These are phyloP conservation scores for Nomada fabriciana DNA, from an alignment of 2,888 invertebrate genomes.

Conservation along the genomic window DNA sequence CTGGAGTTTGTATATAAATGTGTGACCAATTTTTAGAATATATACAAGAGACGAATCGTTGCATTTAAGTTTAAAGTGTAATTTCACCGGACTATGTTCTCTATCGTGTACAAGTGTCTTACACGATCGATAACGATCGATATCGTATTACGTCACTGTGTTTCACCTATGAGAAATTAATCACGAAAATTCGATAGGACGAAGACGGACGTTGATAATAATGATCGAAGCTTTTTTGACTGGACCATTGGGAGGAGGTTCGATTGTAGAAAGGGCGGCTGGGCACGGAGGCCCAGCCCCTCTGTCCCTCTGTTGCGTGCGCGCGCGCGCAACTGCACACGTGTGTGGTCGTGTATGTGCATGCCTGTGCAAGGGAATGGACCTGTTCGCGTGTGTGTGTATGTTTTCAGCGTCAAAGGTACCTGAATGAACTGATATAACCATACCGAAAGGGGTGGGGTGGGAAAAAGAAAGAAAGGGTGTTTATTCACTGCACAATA, in stretches of 20 bases:
- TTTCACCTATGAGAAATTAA: neutral
- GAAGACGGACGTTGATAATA: conserved; percentile 36
- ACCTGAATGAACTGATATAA: conserved; percentile 79
- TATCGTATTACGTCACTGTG: conserved; percentile 16
- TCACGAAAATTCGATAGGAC: conserved; percentile 43
- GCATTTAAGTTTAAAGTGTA: conserved; percentile 18
- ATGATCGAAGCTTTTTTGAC: conserved; percentile 23
- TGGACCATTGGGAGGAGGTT: conserved; percentile 56
- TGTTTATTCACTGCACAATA: conserved; percentile 64
- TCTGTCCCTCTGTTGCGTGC: conserved; percentile 33
- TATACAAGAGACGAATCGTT: neutral
- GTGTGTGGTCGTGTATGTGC: conserved; percentile 3
- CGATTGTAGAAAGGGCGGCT: conserved; percentile 24
- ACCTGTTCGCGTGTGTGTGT: conserved; percentile 25
- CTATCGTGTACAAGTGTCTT: too few species aligned
- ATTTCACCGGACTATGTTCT: neutral
- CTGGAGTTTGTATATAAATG: too few species aligned
- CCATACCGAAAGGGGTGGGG: conserved; percentile 61
- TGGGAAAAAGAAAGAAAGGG: conserved; percentile 46
- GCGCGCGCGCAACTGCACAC: conserved; percentile 2
- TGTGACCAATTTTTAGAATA: too few species aligned
- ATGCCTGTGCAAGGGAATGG: conserved; percentile 2
- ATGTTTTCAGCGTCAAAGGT: conserved; percentile 79
- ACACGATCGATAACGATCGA: neutral
- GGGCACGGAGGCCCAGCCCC: conserved; percentile 23